Base-by-base conservation (phyloP, 1,140 invertebrate species). In the Dendroctonus ponderosae region DNA sequence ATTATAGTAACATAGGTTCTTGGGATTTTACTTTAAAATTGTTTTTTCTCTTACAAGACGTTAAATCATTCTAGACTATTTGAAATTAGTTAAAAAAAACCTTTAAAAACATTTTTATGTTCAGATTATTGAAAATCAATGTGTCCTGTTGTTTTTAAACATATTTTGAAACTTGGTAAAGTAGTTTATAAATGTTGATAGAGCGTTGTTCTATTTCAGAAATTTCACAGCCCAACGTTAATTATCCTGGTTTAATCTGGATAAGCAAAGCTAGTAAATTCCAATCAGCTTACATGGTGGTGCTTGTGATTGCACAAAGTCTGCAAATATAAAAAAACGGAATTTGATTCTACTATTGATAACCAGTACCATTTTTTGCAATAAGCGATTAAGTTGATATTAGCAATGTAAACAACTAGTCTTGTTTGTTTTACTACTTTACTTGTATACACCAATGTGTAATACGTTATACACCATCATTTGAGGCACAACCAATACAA, bases 221-320 rank as follows among this genome's bases (percentile, higher is more conserved):
- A 64, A 56, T 57, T 44, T 64, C 62, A 26, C 39, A 37, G 40
- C 62, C 62, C 62, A 64, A 64, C 62, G 40, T 56, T 64, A 64
- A 64, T 40, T 64, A 64, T 40, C 62, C 62, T 26, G 62, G 62
- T 8, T 39, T 64, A 12, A 54, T 56, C 6, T 64, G 62, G 62
- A 41, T 57, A 12, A 57, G 49, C 15, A 6, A 39, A 14, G 62
- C 51, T 56, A 56, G 62, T 11, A 64, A 56, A n/a, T 59, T 57
- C 7, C 42, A 26, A 6, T 42, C 62, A 5, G 7, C 62, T 11
- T 57, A 62, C 46, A 51, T 51, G 14, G 39, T 50, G 9, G 1
- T 62, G 12, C 54, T 58, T 26, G 37, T 40, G 37, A 26, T 26
- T 26, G 26, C 26, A 26, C 26, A 26, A 26, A 26, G 26, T 26